A percentile compares a stretch with the other conserved stretches of the same genome.
phyloP scores from a whole-genome alignment of 2,888 invertebrate species.

The Aporophyla lueneburgensis region DNA sequence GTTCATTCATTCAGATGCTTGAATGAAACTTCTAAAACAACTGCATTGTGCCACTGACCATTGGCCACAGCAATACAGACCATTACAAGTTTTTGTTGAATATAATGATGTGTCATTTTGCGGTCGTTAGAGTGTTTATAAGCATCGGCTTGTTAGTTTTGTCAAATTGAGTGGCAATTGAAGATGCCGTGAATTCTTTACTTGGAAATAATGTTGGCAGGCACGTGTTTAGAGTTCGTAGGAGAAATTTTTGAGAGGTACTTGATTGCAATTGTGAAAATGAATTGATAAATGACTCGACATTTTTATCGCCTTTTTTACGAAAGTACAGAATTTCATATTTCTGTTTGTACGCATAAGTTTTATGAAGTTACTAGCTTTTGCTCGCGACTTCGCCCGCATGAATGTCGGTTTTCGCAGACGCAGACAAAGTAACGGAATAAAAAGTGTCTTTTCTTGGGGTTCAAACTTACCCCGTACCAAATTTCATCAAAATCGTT shows the following conservation, averaged over 20 bases:
- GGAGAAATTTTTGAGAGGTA: conserved; percentile 34
- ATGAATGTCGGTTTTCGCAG: too few relatives aligned
- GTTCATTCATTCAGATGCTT: too few relatives aligned
- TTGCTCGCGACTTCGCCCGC: too few relatives aligned
- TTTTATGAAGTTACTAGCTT: not conserved
- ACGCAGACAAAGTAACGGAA: too few relatives aligned
- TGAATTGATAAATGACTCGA: not conserved
- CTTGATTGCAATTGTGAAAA: conserved; percentile 9
- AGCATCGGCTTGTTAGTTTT: conserved; percentile 40
- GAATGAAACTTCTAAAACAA: not conserved
- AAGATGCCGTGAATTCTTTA: conserved; percentile 10
- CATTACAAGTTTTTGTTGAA: conserved; percentile 54
- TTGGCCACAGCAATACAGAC: conserved; percentile 21
- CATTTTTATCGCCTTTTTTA: not conserved
- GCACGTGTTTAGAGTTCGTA: not conserved
- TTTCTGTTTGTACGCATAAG: not conserved
- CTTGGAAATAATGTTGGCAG: not conserved
- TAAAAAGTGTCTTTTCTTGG: too few relatives aligned
- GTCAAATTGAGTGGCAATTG: conserved; percentile 26
- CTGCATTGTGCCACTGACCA: not conserved
- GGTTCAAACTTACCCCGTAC: too few relatives aligned
- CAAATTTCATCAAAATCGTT: too few relatives aligned
- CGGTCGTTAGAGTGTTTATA: conserved; percentile 47
- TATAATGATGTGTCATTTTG: conserved; percentile 55
- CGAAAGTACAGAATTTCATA: not conserved